Base-by-base conservation (phyloP, 2,888 invertebrate species). In the Sepioteuthis lessoniana region DNA sequence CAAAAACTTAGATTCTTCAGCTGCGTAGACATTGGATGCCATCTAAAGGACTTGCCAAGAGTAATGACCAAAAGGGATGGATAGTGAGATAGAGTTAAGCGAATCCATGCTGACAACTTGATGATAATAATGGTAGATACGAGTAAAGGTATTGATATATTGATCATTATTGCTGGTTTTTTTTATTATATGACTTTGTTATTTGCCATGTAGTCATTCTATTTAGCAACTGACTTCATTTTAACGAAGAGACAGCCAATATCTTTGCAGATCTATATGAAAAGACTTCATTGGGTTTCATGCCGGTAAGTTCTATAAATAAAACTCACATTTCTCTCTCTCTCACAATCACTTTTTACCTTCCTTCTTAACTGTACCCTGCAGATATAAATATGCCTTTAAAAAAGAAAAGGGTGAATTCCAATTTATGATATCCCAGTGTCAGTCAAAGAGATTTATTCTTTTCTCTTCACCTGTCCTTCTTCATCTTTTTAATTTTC, bases 301-400 rank as follows among this genome's bases (percentile, higher is more conserved):
- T 76, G 76, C 76, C n/a, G 76, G 76, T 76, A 76, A n/a, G 76
- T 76, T 76, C n/a, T 76, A 76, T n/a, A 76, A 76, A 76, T 76
- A 76, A n/a, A n/a, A 76, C n/a, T n/a, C 76, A n/a, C 76, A 76
- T 76, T 10, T 31, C n/a, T 76, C 31, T 76, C 7, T 50, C n/a
- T n/a, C n/a, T n/a, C n/a, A 42, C 42, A 42, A 55, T 76, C 16
- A 76, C n/a, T 76, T 76, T 16, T 3, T 76, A n/a, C n/a, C 76
- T n/a, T 76, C n/a, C 10, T 76, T 19, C 7, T 3, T 76, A 42
- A 16, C n/a, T 35, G 76, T n/a, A 76, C 76, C 76, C n/a, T 76
- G 76, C n/a, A 35, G 76, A 35, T 10, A 76, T n/a, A 76, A 76
- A n/a, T n/a, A 76, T 76, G 76, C 76, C 76, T 76, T n/a, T 19